Evolutionary conservation across 2,113 vertebrate species (phyloP), one percentile per base, ranked within the genome.

Genomic region (Xyliphius kryptos): DNA sequence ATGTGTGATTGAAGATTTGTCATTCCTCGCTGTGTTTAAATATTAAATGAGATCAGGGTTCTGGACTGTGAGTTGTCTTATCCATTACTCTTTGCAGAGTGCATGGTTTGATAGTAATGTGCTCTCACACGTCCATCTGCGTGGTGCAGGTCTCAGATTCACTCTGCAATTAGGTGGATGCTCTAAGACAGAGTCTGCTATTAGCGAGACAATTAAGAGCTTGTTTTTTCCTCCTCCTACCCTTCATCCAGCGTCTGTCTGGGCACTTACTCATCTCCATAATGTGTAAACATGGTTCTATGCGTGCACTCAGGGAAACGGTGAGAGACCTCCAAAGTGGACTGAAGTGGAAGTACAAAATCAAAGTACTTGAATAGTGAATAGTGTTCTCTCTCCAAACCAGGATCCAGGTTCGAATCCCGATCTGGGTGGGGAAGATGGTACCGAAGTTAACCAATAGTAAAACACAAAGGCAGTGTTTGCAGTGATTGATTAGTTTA

Each of bases 141-240:
- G 15, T 12, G 6, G 44, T 49, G 22, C 56, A 61, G n/a, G 3
- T 15, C 38, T 67, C 19, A 61, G 50, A 58, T 76, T 67, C 57
- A 14, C 63, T 76, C 67, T 70, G 59, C 62, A 63, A 71, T 74
- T 70, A 72, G 70, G 77, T 73, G 60, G 61, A 74, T 77, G 70
- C 58, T 66, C 72, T 56, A 68, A 85, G 77, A 80, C 80, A 79
- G 26, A 32, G 79, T 64, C 74, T 73, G 73, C 72, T 85, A 85
- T 88, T 82, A 85, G 78, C 75, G 77, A 74, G 63, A 74, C 81
- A 83, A 85, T 87, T 84, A 85, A 66, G 76, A 74, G 68, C 72
- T 61, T 71, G 74, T 80, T 55, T 37, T 62, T 63, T 40, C 16
- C 63, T 15, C 70, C 52, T 62, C 43, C 1, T 2, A 60, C 38